Evolutionary conservation across 2,797 vertebrate genomes (phyloP).

Genomic region (Adelosebastes latens): DNA sequence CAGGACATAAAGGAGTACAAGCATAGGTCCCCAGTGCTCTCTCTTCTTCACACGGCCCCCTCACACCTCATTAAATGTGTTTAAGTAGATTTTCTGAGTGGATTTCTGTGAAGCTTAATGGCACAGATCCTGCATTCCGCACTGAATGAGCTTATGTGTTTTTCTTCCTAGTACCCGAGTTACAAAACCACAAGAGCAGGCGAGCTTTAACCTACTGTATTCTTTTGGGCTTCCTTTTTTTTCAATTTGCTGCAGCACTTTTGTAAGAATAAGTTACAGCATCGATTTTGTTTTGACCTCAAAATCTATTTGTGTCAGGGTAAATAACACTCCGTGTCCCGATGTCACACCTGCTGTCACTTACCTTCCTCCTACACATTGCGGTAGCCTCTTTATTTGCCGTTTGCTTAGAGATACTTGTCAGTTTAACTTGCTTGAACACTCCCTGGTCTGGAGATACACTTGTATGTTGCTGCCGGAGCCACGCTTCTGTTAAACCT

Average conservation of each 20-base stretch:
- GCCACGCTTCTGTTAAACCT: constrained; percentile 31
- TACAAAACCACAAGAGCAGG: constrained; percentile 36
- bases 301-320: constrained; percentile 42
- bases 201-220: constrained; percentile 10
- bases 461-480: not conserved
- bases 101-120: constrained; percentile 56
- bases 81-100: constrained; percentile 60
- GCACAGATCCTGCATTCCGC: constrained; percentile 41
- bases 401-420: constrained; percentile 29
- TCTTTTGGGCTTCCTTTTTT: constrained; percentile 4
- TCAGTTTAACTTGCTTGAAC: constrained; percentile 26
- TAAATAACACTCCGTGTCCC: constrained; percentile 19
- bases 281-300: constrained; percentile 45
- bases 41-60: constrained; percentile 42
- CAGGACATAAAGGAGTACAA: constrained; percentile 48
- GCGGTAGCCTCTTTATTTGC: constrained; percentile 18
- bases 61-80: constrained; percentile 63
- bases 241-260: constrained; percentile 33
- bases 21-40: constrained; percentile 24
- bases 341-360: constrained; percentile 28
- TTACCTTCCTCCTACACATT: not conserved
- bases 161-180: constrained; percentile 11
- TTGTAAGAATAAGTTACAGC: constrained; percentile 24
- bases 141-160: constrained; percentile 27
- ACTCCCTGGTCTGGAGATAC: constrained; percentile 14